Conservation (phyloP, 2,113 vertebrate genomes). For the Nannospalax galili region DNA sequence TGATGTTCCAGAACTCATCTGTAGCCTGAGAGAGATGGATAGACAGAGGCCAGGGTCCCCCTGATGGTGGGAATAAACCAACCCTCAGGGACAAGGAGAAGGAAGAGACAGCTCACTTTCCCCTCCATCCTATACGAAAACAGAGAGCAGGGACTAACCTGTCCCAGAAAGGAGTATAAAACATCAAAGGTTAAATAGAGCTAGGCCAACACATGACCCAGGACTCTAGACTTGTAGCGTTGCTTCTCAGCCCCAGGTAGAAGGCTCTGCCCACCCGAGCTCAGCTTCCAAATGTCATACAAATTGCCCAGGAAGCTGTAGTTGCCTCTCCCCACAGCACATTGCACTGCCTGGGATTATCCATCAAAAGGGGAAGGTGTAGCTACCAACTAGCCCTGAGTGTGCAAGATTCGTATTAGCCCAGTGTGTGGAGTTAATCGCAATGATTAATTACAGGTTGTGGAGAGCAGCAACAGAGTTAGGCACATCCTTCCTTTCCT, state of each 20-base stretch:
- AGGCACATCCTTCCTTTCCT: not conserved
- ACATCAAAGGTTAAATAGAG: not conserved
- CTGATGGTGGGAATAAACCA: not conserved
- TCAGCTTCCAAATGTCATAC: not conserved
- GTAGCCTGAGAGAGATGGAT: not conserved
- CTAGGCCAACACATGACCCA: too few relatives aligned
- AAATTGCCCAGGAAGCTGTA: not conserved
- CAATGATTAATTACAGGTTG: slow-evolving; percentile 61
- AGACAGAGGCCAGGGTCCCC: not conserved
- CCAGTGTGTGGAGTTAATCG: slow-evolving; percentile 42
- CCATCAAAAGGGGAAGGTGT: slow-evolving; percentile 41
- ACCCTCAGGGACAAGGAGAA: not conserved
- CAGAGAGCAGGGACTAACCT: not conserved
- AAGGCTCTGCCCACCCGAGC: not conserved
- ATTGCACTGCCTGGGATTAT: not conserved
- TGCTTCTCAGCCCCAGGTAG: not conserved
- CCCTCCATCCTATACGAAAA: not conserved
- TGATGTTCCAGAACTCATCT: not conserved
- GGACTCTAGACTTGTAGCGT: too few relatives aligned
- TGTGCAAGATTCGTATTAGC: slow-evolving; percentile 45
- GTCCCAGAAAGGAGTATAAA: not conserved
- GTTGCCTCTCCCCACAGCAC: slow-evolving; percentile 4
- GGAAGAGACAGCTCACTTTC: not conserved
- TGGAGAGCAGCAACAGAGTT: not conserved
- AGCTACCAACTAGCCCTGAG: slow-evolving; percentile 51